Conservation (phyloP, 2,888 invertebrate genomes). For the Antheraea assamensis region DNA sequence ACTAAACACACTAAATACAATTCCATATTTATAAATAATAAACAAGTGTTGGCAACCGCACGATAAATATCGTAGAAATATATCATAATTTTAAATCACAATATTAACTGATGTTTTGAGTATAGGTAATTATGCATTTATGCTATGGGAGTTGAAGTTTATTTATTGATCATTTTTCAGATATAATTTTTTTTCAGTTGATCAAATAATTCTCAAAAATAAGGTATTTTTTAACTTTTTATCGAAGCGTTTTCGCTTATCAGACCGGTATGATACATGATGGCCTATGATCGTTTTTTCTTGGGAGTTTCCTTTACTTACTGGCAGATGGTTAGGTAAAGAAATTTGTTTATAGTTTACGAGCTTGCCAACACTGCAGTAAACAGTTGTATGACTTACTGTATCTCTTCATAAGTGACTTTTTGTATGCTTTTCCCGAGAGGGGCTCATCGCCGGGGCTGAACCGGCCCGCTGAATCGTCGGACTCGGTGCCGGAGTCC, state of each 20-base stretch:
- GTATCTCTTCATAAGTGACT: constrained; percentile 95
- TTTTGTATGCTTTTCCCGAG: constrained; percentile 90
- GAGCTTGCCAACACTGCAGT: not conserved
- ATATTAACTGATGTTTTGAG: not conserved
- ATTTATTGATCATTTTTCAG: not conserved
- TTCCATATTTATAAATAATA: not conserved
- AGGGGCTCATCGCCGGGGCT: constrained; percentile 82
- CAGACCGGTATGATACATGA: not conserved
- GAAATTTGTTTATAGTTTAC: not conserved
- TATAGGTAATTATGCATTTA: not conserved
- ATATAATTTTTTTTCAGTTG: not conserved
- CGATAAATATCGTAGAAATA: not conserved
- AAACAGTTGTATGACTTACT: constrained; percentile 85
- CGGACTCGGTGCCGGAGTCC: constrained; percentile 90
- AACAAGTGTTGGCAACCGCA: not conserved
- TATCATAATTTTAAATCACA: not conserved
- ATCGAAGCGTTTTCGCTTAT: not conserved
- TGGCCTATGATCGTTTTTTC: not conserved
- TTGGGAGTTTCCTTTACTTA: no score
- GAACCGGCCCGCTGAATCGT: constrained; percentile 88
- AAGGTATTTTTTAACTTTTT: not conserved
- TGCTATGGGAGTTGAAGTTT: not conserved
- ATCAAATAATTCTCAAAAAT: not conserved
- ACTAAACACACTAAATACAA: not conserved
- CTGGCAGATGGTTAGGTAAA: not conserved